Base-by-base conservation (phyloP, 2,797 vertebrate species). In the Mus minutoides region DNA sequence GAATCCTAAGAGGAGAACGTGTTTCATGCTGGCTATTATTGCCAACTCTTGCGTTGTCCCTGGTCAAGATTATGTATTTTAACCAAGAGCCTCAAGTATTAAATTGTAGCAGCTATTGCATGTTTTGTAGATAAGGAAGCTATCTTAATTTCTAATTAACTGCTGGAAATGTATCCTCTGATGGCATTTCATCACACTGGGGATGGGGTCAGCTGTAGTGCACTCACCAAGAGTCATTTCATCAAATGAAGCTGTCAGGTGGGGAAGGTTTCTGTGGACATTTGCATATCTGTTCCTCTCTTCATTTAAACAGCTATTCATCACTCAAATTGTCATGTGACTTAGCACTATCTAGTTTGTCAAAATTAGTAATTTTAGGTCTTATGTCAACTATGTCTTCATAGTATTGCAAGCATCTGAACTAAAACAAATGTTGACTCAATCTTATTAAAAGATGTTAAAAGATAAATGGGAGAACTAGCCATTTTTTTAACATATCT, bases 401-500 rank as follows among this genome's bases (percentile, higher is more conserved):
- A 86, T 69, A 91, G 54, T 78, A 95, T 90, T 95, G 80, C 76
- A 2, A 2, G 0, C 6, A 52, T 88, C 26, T 80, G 3, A 91
- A 67, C 19, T 93, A 40, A 90, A 67, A 43, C 34, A 5, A 29
- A 78, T 40, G 13, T 85, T 64, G 49, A 90, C 37, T 54, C 31
- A 78, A 78, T 90, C 52, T 96, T 73, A 24, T 87, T 94, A 16
- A 10, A 0, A 94, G 26, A 93, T 84, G 73, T 97, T 96, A 75
- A 94, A 88, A 96, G 58, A 37, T 31, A 94, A 87, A 80, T 12
- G 0, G 60, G 0, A 0, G 6, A 7, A 0, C 22, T 95, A 87
- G 14, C 84, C 14, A n/a, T 84, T 94, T 26, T 26, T 49, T 10
- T 94, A 37, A 85, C 79, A 92, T 11, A 34, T 73, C 6, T 64